Conservation (phyloP, 2,888 invertebrate genomes). For the Hydropsyche betteni region DNA sequence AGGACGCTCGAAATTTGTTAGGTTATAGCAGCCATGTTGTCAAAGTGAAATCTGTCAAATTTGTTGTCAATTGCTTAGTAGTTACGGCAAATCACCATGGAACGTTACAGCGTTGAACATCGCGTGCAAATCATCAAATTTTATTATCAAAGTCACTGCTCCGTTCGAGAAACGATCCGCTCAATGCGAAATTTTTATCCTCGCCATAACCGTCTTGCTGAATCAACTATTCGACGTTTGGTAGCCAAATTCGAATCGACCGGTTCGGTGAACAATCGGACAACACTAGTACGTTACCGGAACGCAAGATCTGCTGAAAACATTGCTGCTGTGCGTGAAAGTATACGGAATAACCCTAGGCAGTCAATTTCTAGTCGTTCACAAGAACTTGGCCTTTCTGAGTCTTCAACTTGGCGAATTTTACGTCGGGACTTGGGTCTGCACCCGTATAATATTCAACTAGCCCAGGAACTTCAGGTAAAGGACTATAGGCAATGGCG, state of each 20-base stretch:
- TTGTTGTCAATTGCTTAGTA: too few relatives aligned
- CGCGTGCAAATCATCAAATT: neutral
- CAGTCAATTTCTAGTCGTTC: conserved; percentile 54
- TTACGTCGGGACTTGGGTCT: conserved; percentile 42
- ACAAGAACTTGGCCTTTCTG: conserved; percentile 53
- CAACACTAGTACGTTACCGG: conserved; percentile 52
- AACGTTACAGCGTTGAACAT: too few relatives aligned
- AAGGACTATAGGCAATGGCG: too few relatives aligned
- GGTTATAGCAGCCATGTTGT: too few relatives aligned
- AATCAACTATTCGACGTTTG: too few relatives aligned
- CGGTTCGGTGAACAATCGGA: conserved; percentile 53
- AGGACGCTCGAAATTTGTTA: too few relatives aligned
- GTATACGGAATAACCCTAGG: conserved; percentile 54
- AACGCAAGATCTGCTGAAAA: conserved; percentile 54
- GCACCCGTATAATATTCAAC: too few relatives aligned
- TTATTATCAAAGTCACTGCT: conserved; percentile 25
- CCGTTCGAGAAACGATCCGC: conserved; percentile 33
- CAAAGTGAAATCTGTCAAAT: too few relatives aligned
- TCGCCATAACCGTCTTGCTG: too few relatives aligned
- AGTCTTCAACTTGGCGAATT: conserved; percentile 53
- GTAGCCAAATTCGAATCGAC: conserved; percentile 55
- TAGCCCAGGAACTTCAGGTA: too few relatives aligned
- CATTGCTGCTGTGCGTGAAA: conserved; percentile 54
- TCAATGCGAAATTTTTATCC: too few relatives aligned
- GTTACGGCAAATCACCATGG: too few relatives aligned